Evolutionary conservation across 1,140 invertebrate genomes (phyloP).

Genomic region (Episyrphus balteatus): DNA sequence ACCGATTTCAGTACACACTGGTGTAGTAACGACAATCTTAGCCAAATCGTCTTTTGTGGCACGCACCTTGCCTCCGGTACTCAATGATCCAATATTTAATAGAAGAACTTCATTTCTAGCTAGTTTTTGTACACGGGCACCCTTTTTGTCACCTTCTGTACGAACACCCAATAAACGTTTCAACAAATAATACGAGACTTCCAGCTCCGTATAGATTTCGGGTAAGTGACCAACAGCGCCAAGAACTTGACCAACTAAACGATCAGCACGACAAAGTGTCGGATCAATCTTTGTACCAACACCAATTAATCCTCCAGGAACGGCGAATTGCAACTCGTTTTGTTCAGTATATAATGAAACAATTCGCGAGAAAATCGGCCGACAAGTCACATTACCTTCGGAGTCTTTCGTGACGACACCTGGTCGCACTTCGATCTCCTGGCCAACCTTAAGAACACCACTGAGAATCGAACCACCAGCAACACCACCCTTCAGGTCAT

Average conservation of each 20-base stretch:
- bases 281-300: constrained; percentile 99
- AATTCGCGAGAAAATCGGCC: constrained; percentile 92
- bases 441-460: constrained; percentile 81
- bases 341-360: constrained; percentile 98
- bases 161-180: constrained; percentile 92
- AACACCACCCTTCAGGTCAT: constrained; percentile 95
- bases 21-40: constrained; percentile 92
- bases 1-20: constrained; percentile 96
- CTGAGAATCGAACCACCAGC: constrained; percentile 95
- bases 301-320: constrained; percentile 96
- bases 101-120: constrained; percentile 82
- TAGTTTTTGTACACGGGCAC: constrained; percentile 88
- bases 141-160: constrained; percentile 98
- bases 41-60: constrained; percentile 96
- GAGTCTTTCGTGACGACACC: constrained; percentile 93
- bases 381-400: constrained; percentile 90
- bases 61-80: constrained; percentile 91
- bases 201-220: constrained; percentile 95
- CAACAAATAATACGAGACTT: constrained; percentile 95
- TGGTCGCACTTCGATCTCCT: constrained; percentile 70
- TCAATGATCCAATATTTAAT: constrained; percentile 98
- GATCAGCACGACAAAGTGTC: constrained; percentile 92
- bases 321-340: constrained; percentile 97
- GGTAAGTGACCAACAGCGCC: constrained; percentile 95
- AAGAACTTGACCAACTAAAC: constrained; percentile 94